Evolutionary conservation across 2,113 vertebrate genomes (phyloP).

Genomic region (Mus spicilegus): DNA sequence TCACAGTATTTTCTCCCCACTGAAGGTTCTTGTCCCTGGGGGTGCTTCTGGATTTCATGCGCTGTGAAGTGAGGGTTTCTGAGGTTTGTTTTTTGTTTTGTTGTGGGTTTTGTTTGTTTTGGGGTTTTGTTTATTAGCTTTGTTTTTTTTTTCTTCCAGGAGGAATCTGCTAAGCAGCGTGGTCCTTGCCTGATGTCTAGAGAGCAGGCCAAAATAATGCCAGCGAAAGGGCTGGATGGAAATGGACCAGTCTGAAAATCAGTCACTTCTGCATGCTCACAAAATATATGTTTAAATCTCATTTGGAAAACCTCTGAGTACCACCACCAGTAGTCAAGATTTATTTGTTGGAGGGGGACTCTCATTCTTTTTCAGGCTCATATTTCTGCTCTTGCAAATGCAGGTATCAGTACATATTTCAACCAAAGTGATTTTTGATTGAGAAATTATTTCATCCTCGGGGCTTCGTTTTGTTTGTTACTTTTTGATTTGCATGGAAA

Average conservation of each 20-base stretch:
- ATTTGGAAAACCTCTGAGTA: conserved; percentile 67
- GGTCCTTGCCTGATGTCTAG: conserved; percentile 63
- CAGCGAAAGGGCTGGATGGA: conserved; percentile 27
- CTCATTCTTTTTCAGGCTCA: conserved; percentile 61
- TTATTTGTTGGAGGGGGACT: conserved; percentile 69
- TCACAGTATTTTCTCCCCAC: not conserved
- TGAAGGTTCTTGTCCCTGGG: not conserved
- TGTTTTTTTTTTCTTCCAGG: conserved; percentile 62
- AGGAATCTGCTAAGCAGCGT: conserved; percentile 46
- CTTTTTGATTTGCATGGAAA: conserved; percentile 54
- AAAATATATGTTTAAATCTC: conserved; percentile 66
- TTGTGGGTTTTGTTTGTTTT: not conserved
- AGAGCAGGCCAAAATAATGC: conserved; percentile 30
- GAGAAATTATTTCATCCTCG: conserved; percentile 68
- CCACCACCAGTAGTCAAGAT: conserved; percentile 56
- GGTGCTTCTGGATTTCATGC: conserved; percentile 33
- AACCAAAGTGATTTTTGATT: conserved; percentile 76
- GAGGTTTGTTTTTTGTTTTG: not conserved
- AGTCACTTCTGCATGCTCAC: conserved; percentile 64
- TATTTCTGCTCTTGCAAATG: conserved; percentile 71
- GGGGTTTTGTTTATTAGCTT: not conserved
- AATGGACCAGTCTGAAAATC: conserved; percentile 28
- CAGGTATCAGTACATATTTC: conserved; percentile 59
- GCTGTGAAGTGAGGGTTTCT: conserved; percentile 37
- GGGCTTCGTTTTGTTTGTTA: conserved; percentile 67